Conservation (phyloP, 2,113 vertebrate genomes). For the Ornithorhynchus anatinus region DNA sequence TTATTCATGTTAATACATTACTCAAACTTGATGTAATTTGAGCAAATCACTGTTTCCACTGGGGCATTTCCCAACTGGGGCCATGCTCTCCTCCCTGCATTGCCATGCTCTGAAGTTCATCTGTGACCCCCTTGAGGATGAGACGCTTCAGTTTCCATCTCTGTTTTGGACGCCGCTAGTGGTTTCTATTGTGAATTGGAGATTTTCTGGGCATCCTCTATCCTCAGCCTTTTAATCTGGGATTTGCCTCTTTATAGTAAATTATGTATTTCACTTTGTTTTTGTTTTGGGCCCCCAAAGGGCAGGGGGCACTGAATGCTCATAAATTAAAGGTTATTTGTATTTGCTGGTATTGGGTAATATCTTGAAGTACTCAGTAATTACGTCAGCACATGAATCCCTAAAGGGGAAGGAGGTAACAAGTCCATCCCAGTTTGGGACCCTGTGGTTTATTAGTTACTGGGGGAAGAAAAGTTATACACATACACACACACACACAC, state of each 20-base stretch:
- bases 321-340: slow-evolving; percentile 57
- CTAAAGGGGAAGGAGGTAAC: slow-evolving; percentile 18
- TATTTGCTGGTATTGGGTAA: slow-evolving; percentile 49
- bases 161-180: slow-evolving; percentile 1
- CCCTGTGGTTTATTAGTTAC: slow-evolving; percentile 55
- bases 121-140: too few relatives aligned
- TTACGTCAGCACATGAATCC: slow-evolving; percentile 50
- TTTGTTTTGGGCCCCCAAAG: slow-evolving; percentile 43
- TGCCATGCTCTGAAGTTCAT: too few relatives aligned
- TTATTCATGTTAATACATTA: too few relatives aligned
- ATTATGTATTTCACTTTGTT: slow-evolving; percentile 55
- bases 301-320: slow-evolving; percentile 25
- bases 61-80: too few relatives aligned
- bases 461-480: slow-evolving; percentile 16
- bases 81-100: too few relatives aligned
- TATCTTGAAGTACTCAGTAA: slow-evolving; percentile 36
- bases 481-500: too few relatives aligned
- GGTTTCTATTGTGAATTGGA: slow-evolving; percentile 37
- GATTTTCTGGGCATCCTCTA: slow-evolving; percentile 5
- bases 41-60: too few relatives aligned
- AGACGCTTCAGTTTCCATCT: too few relatives aligned
- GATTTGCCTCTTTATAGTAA: slow-evolving; percentile 43
- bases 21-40: too few relatives aligned
- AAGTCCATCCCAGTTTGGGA: too few relatives aligned
- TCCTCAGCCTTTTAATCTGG: slow-evolving; percentile 15